A percentile compares a stretch with the other conserved stretches of the same genome.
Conservation (phyloP, 1,140 invertebrate species). For the Macrostomum lignano region DNA sequence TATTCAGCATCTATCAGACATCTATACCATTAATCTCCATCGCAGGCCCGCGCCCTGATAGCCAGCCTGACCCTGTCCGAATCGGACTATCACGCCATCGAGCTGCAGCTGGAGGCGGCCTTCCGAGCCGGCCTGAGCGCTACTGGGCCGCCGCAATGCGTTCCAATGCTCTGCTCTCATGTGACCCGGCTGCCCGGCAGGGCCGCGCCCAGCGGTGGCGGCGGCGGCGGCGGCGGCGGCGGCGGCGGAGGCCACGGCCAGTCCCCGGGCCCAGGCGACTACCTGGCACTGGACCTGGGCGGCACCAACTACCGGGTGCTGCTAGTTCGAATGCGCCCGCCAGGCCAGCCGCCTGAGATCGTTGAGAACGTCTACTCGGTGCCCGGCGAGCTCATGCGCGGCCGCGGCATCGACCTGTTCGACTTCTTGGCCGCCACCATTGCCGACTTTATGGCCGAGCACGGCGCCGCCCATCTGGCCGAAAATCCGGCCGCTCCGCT, state of each 20-base stretch:
- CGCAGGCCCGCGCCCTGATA: too few species aligned
- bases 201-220: conserved; percentile 77
- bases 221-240: conserved; percentile 8
- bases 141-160: too few species aligned
- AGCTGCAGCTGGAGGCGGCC: too few species aligned
- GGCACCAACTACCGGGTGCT: conserved; percentile 93
- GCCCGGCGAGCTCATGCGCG: not conserved
- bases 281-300: conserved; percentile 78
- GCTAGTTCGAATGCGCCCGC: conserved; percentile 38
- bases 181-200: conserved; percentile 94
- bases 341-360: not conserved
- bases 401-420: not conserved
- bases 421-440: not conserved
- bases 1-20: too few species aligned
- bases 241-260: too few species aligned
- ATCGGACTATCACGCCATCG: too few species aligned
- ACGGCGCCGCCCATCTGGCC: conserved; percentile 20
- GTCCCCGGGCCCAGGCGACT: conserved; percentile 39
- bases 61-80: too few species aligned
- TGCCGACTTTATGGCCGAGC: not conserved
- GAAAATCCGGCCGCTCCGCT: conserved; percentile 36
- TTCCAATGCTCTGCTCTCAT: conserved; percentile 72
- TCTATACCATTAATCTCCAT: too few species aligned
- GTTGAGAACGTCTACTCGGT: not conserved
- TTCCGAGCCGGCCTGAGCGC: too few species aligned